Evolutionary conservation across 2,113 vertebrate genomes (phyloP), one percentile per base, ranked within the genome.

Genomic region (Rhinogobius similis): DNA sequence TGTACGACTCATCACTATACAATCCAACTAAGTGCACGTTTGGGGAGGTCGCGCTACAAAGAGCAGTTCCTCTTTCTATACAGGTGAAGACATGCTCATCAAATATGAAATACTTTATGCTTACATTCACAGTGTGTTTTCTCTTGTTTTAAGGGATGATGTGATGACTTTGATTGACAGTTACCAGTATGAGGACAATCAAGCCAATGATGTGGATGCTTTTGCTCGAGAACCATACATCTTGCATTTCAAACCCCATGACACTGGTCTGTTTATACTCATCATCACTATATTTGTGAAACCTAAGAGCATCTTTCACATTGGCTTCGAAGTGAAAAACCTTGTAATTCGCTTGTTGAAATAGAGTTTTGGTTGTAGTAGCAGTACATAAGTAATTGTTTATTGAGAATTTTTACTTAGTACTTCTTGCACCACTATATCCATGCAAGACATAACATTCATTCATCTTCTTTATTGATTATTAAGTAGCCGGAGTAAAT

Each of bases 11-110:
- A 87, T 27, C 87, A 82, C 43, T 93, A 90, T 13, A 23, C 66
- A 2, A 76, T 82, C 73, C 73, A 77, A 70, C 29, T 91, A 68
- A 93, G 91, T 46, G 68, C 67, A 20, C 65, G 75, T 24, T 77
- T 93, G 71, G 92, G 90, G 7, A 85, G 87, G 27, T 70, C 52
- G 27, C 72, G 73, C 64, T 91, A 93, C 64, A 93, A 92, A 52
- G 91, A 93, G n/a, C 87, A 92, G 75, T 91, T 92, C 61, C 72
- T 90, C 41, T 93, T 91, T 72, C 76, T 92, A 3, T 93, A 88
- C 81, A 87, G 88, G 89, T 90, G 62, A 65, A 23, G n/a, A 32
- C 16, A 12, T 41, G 67, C 56, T 16, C 11, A 39, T 39, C 21
- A 21, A 38, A 21, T 26, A 26, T 55, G 4, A 52, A 52, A 46